Evolutionary conservation across 1,140 invertebrate genomes (phyloP).

Genomic region (Drosophila quadrilineata): DNA sequence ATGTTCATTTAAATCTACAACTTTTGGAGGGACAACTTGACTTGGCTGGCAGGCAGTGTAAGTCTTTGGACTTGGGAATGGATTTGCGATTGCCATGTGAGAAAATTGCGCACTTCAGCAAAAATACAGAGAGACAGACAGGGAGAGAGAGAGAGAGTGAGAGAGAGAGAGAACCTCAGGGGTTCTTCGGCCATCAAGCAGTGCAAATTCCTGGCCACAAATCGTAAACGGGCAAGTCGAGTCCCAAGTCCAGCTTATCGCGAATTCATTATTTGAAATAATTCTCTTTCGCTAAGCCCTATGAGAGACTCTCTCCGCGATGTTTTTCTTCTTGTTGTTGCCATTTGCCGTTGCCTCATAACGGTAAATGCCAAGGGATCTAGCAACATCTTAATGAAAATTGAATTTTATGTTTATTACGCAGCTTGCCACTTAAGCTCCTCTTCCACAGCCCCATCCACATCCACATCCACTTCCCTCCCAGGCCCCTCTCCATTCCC

Average conservation of each 20-base stretch:
- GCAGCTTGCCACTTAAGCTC: slow-evolving; percentile 48
- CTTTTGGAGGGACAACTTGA: slow-evolving; percentile 79
- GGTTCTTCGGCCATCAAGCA: too few relatives aligned
- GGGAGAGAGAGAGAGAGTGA: too few relatives aligned
- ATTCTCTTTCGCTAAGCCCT: slow-evolving; percentile 45
- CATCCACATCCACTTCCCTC: background rate
- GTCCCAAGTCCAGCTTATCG: slow-evolving; percentile 57
- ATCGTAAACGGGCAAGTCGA: slow-evolving; percentile 48
- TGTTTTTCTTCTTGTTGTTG: too few relatives aligned
- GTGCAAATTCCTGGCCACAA: slow-evolving; percentile 21
- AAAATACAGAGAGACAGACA: too few relatives aligned
- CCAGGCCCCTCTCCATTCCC: background rate
- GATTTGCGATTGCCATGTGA: slow-evolving; percentile 58
- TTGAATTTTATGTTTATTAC: slow-evolving; percentile 79
- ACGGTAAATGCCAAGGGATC: slow-evolving; percentile 68
- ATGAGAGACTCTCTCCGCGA: background rate
- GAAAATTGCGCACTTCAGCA: slow-evolving; percentile 75
- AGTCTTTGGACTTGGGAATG: background rate
- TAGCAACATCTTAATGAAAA: slow-evolving; percentile 74
- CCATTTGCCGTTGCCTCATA: slow-evolving; percentile 23
- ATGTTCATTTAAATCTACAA: slow-evolving; percentile 80
- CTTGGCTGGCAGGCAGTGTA: slow-evolving; percentile 25
- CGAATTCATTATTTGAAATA: slow-evolving; percentile 78
- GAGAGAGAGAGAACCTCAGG: too few relatives aligned
- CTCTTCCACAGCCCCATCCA: background rate